Conservation (phyloP, 2,797 vertebrate genomes). For the Setipinna tenuifilis region DNA sequence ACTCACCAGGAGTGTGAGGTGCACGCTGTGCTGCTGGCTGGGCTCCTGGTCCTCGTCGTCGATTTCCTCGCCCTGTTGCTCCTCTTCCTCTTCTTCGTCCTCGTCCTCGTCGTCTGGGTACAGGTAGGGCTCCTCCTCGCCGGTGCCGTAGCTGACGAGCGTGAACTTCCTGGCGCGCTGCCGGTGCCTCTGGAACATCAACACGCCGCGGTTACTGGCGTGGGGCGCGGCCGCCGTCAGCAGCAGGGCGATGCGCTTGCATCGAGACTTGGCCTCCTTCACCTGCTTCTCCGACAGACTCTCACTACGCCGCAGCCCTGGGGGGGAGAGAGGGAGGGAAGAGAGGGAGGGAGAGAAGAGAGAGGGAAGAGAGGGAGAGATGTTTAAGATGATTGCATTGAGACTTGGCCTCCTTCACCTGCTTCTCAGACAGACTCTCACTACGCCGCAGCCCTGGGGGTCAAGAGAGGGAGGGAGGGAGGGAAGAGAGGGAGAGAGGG, state of each 20-base stretch:
- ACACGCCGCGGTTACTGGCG: conserved; percentile 94
- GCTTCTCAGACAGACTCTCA: conserved; percentile 96
- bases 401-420: conserved; percentile 96
- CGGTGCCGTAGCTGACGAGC: conserved; percentile 97
- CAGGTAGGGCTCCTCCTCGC: conserved; percentile 83
- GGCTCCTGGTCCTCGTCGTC: conserved; percentile 69
- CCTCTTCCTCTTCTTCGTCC: conserved; percentile 69
- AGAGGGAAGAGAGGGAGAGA: neutral
- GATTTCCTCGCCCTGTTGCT: conserved; percentile 46
- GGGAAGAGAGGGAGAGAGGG: conserved; percentile 16
- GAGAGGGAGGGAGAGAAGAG: conserved; percentile 31
- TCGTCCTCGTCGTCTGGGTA: conserved; percentile 73
- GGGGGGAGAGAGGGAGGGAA: neutral
- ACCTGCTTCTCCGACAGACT: conserved; percentile 96
- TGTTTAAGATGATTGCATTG: conserved; percentile 82
- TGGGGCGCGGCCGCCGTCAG: conserved; percentile 88
- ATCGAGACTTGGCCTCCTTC: conserved; percentile 98
- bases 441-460: conserved; percentile 88
- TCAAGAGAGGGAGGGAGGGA: neutral
- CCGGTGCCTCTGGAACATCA: conserved; percentile 98
- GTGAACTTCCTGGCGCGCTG: conserved; percentile 95
- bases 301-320: conserved; percentile 93
- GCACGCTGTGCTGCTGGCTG: conserved; percentile 75
- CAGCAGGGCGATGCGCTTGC: conserved; percentile 96
- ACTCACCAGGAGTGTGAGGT: conserved; percentile 81